Conservation (phyloP, 2,888 invertebrate genomes). For the Heliconius ethilla region DNA sequence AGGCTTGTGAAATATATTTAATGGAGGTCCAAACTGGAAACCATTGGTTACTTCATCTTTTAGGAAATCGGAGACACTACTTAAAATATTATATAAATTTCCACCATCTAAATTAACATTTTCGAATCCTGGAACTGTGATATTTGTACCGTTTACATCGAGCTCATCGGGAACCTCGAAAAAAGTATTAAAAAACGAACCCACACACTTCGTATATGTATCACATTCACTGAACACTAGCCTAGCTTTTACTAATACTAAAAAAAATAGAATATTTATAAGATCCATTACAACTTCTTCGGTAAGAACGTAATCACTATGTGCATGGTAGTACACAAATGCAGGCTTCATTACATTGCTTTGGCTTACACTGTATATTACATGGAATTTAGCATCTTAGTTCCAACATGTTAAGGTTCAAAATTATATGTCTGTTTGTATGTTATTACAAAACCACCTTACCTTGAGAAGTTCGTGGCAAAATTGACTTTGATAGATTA, state of each 20-base stretch:
- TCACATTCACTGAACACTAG: slow-evolving; percentile 59
- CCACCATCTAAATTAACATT: slow-evolving; percentile 41
- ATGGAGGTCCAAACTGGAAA: slow-evolving; percentile 42
- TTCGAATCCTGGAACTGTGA: slow-evolving; percentile 37
- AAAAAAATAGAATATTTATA: slow-evolving; percentile 43
- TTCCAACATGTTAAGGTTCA: slow-evolving; percentile 32
- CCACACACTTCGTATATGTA: slow-evolving; percentile 56
- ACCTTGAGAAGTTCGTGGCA: slow-evolving; percentile 65
- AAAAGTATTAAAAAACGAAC: slow-evolving; percentile 53
- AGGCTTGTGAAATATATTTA: slow-evolving; percentile 47
- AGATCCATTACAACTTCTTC: slow-evolving; percentile 48
- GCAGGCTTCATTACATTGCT: slow-evolving; percentile 50
- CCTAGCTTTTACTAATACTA: slow-evolving; percentile 48
- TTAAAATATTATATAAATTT: slow-evolving; percentile 54
- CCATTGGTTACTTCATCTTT: slow-evolving; percentile 53
- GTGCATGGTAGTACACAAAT: slow-evolving; percentile 62
- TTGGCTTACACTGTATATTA: slow-evolving; percentile 34
- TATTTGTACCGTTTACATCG: slow-evolving; percentile 29
- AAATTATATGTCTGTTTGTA: slow-evolving; percentile 31
- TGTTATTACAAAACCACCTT: slow-evolving; percentile 47
- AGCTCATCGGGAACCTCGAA: slow-evolving; percentile 47
- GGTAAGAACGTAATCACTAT: slow-evolving; percentile 58
- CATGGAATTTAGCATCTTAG: slow-evolving; percentile 23
- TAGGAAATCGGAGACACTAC: slow-evolving; percentile 55
- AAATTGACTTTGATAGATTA: slow-evolving; percentile 62